Base-by-base conservation (phyloP, 2,797 vertebrate genomes). In the Pogoniulus pusillus region DNA sequence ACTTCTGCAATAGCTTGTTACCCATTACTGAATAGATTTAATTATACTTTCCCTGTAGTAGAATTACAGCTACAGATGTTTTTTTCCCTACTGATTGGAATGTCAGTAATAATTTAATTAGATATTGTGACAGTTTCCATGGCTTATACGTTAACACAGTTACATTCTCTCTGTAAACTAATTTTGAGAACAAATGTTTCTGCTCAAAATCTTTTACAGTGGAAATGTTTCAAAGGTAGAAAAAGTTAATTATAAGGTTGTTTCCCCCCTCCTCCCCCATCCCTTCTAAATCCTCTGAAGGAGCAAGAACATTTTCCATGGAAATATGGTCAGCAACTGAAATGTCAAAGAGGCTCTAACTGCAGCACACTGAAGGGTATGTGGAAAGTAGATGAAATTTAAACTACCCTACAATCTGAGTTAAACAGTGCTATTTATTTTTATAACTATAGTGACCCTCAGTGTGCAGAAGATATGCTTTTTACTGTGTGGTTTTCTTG, bases 371-470 rank as follows among this genome's bases (percentile, higher is more conserved):
- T 97, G 90, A 97, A 97, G 71, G 81, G 91, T 95, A 85, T 95
- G 97, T 95, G 96, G 97, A 97, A 96, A 95, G 91, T 91, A 93
- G 93, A 96, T 97, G 97, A 98, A 97, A 97, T 96, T 93, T 96
- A 97, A 97, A 95, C 89, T 92, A 87, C 53, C n/a, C 85, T 91
- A 88, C 32, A 95, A 97, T 98, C 74, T 97, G 97, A 96, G 95
- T 97, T 97, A 97, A 97, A 96, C 47, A 94, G 91, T 96, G 93
- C 92, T 97, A 98, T 98, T 98, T 98, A 98, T 98, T 98, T 98
- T 97, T 96, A 97, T 96, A 98, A 97, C 96, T 97, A 97, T 96
- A 97, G 95, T 97, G 97, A 98, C 97, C 96, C 94, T 98, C 92
- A 53, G 93, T 89, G 93, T 96, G 95, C 89, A 98, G 96, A 98